These are phyloP conservation scores for Bostrychus sinensis DNA, from an alignment of 2,113 vertebrate species.

Conservation along the genomic window DNA sequence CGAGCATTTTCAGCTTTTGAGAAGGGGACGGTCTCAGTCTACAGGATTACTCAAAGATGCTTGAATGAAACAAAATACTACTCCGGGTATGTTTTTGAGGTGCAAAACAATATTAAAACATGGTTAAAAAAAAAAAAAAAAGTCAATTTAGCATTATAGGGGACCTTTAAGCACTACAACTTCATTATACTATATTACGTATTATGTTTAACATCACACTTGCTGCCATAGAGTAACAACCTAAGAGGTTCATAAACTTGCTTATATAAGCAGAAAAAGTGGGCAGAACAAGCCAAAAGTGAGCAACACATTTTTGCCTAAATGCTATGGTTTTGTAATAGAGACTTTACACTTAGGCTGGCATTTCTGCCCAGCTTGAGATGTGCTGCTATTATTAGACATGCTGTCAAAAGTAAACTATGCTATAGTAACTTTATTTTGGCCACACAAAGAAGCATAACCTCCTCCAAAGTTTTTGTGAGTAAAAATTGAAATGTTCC, in stretches of 20 bases:
- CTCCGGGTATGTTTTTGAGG: too few relatives aligned
- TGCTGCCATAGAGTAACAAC: slow-evolving; percentile 2
- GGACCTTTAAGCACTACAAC: too few relatives aligned
- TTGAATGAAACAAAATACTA: too few relatives aligned
- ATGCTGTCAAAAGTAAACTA: neutral
- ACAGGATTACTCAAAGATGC: too few relatives aligned
- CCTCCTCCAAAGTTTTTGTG: neutral
- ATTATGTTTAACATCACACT: slow-evolving; percentile 5
- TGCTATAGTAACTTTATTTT: neutral
- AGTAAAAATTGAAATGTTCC: neutral
- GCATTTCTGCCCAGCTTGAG: neutral
- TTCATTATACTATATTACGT: neutral
- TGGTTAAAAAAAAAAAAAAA: too few relatives aligned
- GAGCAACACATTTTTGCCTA: neutral
- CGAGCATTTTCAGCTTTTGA: too few relatives aligned
- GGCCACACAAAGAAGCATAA: neutral
- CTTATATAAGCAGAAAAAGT: too few relatives aligned
- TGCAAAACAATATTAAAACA: too few relatives aligned
- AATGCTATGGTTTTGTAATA: slow-evolving; percentile 3
- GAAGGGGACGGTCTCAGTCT: too few relatives aligned
- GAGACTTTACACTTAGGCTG: neutral
- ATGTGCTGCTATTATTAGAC: neutral
- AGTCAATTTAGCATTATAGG: too few relatives aligned
- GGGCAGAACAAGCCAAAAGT: slow-evolving; percentile 3
- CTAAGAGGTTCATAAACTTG: neutral